Evolutionary conservation across 2,113 vertebrate species (phyloP).

Genomic region (Murina feae): DNA sequence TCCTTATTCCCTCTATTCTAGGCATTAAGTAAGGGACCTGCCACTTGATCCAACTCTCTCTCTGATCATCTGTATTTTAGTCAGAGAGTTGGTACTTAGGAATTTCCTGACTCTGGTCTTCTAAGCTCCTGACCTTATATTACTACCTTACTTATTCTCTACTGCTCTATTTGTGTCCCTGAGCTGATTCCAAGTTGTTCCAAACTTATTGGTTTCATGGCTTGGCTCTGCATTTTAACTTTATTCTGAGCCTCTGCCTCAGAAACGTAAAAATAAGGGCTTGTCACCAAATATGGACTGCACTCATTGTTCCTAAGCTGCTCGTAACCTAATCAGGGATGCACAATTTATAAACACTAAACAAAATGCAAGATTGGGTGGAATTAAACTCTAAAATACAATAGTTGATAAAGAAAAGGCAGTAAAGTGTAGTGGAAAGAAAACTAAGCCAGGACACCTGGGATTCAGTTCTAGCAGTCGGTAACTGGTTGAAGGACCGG

Average conservation of each 20-base stretch:
- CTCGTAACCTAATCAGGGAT: not conserved
- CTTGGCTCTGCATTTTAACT: not conserved
- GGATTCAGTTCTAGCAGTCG: not conserved
- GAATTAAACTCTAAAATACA: constrained; percentile 21
- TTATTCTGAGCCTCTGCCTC: not conserved
- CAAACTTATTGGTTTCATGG: not conserved
- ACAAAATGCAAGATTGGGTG: not conserved
- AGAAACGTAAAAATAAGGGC: not conserved
- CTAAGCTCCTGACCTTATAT: not conserved
- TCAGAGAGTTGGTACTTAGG: not conserved
- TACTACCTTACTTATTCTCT: not conserved
- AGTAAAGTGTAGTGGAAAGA: not conserved
- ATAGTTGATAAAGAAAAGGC: not conserved
- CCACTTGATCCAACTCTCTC: not conserved
- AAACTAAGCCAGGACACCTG: not conserved
- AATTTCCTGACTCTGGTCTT: not conserved
- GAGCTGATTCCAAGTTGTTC: not conserved
- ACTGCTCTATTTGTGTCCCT: not conserved
- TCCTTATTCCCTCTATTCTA: not conserved
- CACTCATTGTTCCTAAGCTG: not conserved
- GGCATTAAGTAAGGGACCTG: not conserved
- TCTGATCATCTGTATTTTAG: not conserved
- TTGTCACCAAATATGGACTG: not conserved
- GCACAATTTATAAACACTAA: not conserved
- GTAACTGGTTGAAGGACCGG: not conserved